Conservation (phyloP, 2,888 invertebrate genomes). For the Dioctria linearis region DNA sequence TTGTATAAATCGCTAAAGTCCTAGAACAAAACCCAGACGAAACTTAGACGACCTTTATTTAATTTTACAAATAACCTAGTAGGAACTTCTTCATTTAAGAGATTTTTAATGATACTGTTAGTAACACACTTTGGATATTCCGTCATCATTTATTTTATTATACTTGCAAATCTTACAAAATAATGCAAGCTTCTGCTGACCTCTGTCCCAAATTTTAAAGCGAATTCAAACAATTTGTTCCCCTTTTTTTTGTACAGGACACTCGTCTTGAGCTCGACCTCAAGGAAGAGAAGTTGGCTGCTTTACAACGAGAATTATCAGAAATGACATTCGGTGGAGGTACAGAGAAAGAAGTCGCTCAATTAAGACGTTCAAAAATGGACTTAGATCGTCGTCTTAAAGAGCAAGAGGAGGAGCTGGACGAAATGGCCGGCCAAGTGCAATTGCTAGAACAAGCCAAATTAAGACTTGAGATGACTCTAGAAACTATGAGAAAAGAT, state of each 20-base stretch:
- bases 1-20: too few relatives aligned
- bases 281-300: constrained; percentile 87
- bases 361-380: constrained; percentile 86
- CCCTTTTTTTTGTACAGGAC: constrained; percentile 74
- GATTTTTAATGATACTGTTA: too few relatives aligned
- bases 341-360: constrained; percentile 88
- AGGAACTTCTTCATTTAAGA: too few relatives aligned
- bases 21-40: too few relatives aligned
- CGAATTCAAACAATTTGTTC: neutral
- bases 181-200: too few relatives aligned
- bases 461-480: constrained; percentile 91
- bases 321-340: constrained; percentile 86
- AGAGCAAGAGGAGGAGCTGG: constrained; percentile 95
- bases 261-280: constrained; percentile 89
- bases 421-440: constrained; percentile 94
- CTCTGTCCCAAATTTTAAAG: too few relatives aligned
- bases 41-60: too few relatives aligned
- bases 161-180: too few relatives aligned
- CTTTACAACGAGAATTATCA: constrained; percentile 86
- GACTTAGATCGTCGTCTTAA: constrained; percentile 89
- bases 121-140: too few relatives aligned
- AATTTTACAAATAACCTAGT: too few relatives aligned
- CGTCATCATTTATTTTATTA: too few relatives aligned
- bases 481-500: constrained; percentile 94
- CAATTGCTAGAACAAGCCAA: constrained; percentile 93